Percentiles rank a stretch among this genome's conserved stretches.
These are phyloP conservation scores for Athalia rosae DNA, from an alignment of 2,888 invertebrate genomes.

Conservation along the genomic window DNA sequence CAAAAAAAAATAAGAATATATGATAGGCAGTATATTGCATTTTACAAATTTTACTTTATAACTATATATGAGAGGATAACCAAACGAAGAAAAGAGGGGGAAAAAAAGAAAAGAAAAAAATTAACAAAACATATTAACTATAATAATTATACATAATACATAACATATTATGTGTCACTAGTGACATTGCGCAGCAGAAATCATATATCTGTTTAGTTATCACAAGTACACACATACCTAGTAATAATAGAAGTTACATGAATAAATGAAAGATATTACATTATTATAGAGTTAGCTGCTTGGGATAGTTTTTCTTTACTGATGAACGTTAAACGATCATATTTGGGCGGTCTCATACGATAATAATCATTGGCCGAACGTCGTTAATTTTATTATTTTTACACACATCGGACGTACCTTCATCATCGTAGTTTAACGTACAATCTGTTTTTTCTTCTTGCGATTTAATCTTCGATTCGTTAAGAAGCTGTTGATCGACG, in stretches of 20 bases:
- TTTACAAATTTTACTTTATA: constrained; percentile 68
- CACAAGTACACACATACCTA: constrained; percentile 70
- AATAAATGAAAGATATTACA: constrained; percentile 69
- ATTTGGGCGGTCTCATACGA: constrained; percentile 44
- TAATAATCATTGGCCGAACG: constrained; percentile 35
- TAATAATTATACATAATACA: constrained; percentile 1
- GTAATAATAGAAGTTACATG: constrained; percentile 71
- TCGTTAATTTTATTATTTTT: constrained; percentile 71
- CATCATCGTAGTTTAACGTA: constrained; percentile 60
- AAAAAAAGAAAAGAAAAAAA: constrained; percentile 47
- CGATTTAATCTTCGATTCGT: constrained; percentile 56
- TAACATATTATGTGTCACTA: constrained; percentile 31
- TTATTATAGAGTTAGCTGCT: constrained; percentile 73
- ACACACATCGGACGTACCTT: constrained; percentile 62
- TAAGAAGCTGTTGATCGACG: constrained; percentile 58
- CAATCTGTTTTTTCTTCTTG: constrained; percentile 62
- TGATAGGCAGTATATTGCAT: constrained; percentile 71
- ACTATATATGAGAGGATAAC: constrained; percentile 58
- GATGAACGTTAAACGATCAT: constrained; percentile 55
- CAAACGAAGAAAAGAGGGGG: constrained; percentile 49
- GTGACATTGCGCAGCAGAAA: constrained; percentile 50
- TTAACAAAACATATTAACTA: not conserved
- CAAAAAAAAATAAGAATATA: constrained; percentile 64
- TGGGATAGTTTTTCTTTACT: constrained; percentile 69
- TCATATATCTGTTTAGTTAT: constrained; percentile 72